phyloP scores from a whole-genome alignment of 2,888 invertebrate genomes.

The Dioctria rufipes region DNA sequence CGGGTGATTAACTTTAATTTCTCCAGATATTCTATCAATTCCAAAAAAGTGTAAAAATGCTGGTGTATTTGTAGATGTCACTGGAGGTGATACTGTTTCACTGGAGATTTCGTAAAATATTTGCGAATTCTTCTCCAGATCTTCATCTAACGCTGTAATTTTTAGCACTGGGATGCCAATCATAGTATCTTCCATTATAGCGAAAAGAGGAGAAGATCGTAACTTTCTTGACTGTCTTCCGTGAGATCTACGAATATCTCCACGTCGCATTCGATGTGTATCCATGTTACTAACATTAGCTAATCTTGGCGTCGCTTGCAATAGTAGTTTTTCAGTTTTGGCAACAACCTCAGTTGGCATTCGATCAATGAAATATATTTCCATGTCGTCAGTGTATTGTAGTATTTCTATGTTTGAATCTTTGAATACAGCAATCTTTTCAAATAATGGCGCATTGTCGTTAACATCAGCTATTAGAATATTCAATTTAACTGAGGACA shows the following conservation, averaged over 20 bases:
- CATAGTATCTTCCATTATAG: slow-evolving; percentile 81
- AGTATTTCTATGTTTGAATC: slow-evolving; percentile 79
- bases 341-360: slow-evolving; percentile 61
- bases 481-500: slow-evolving; percentile 80
- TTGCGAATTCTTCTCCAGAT: slow-evolving; percentile 80
- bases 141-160: slow-evolving; percentile 81
- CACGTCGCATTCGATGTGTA: slow-evolving; percentile 66
- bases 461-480: slow-evolving; percentile 85
- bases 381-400: slow-evolving; percentile 75
- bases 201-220: slow-evolving; percentile 75
- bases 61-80: slow-evolving; percentile 68
- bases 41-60: slow-evolving; percentile 76
- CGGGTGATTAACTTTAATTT: slow-evolving; percentile 80
- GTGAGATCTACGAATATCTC: slow-evolving; percentile 68
- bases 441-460: slow-evolving; percentile 83
- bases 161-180: slow-evolving; percentile 81
- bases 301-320: slow-evolving; percentile 67
- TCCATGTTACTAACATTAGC: slow-evolving; percentile 57
- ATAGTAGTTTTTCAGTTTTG: slow-evolving; percentile 61
- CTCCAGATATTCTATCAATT: slow-evolving; percentile 83
- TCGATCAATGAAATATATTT: slow-evolving; percentile 70
- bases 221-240: slow-evolving; percentile 70
- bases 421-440: slow-evolving; percentile 79
- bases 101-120: slow-evolving; percentile 81
- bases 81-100: slow-evolving; percentile 76